Evolutionary conservation across 2,888 invertebrate genomes (phyloP), one percentile per base, ranked within the genome.

Genomic region (Cosmia pyralina): DNA sequence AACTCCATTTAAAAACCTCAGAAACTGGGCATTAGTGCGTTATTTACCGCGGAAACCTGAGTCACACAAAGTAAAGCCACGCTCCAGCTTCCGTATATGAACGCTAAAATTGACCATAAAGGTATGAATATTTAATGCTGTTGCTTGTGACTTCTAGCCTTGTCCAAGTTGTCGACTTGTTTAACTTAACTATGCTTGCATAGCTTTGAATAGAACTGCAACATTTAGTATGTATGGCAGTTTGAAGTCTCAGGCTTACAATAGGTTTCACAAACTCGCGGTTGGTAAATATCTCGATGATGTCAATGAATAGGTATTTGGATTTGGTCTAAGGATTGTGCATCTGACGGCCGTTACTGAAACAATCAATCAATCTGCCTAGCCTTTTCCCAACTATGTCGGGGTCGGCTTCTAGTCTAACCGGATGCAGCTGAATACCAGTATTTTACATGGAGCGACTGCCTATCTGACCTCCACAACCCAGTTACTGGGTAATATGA

Each of bases 181-280:
- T 55, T 70, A 63, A 38, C 34, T 80, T 50, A 41, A 71, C 71
- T 62, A 71, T 15, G 13, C 6, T 67, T 59, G 50, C 41, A 71
- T 66, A 52, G 44, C 41, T 59, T 57, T 71, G 63, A 75, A 75
- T 64, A 44, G 22, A 57, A 70, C 50, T 8, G 4, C 28, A 22
- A 46, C 81, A 75, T 79, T 76, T 46, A 70, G n/a, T 75, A 81
- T 79, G 75, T 59, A 80, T 67, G 41, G 41, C 52, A 64, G 63
- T 67, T 80, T 62, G 38, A 68, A 64, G 62, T 53, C 52, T 62
- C 11, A 34, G 4, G 15, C 28, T 22, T 50, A 50, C 38, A 65
- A 55, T 46, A 62, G 62, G 73, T 53, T 48, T 58, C 22, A 38
- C 19, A 66, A 58, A 58, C 57, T 41, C n/a, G 19, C 53, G 59